Evolutionary conservation across 2,113 vertebrate genomes (phyloP).

Genomic region (Bombycilla garrulus): DNA sequence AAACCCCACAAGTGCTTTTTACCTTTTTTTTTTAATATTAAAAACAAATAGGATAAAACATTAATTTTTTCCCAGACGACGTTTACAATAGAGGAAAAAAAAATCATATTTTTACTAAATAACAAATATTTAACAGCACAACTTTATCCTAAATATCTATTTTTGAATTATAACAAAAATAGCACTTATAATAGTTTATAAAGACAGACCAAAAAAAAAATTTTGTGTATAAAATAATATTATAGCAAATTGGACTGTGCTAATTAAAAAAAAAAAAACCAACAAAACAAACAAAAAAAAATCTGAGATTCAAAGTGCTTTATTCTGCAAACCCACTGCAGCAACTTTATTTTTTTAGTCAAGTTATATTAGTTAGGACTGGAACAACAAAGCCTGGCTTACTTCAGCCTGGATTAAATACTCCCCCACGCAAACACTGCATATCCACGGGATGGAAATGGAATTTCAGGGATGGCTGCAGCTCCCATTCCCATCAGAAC

Average conservation of each 20-base stretch:
- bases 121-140: slow-evolving; percentile 98
- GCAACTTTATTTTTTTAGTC: slow-evolving; percentile 64
- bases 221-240: slow-evolving; percentile 80
- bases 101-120: slow-evolving; percentile 94
- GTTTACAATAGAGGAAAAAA: slow-evolving; percentile 87
- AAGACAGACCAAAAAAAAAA: slow-evolving; percentile 72
- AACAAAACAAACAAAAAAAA: slow-evolving; percentile 50
- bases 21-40: slow-evolving; percentile 81
- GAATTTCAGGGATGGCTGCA: slow-evolving; percentile 28
- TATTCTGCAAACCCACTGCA: slow-evolving; percentile 78
- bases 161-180: slow-evolving; percentile 99
- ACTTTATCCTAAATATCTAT: slow-evolving; percentile 97
- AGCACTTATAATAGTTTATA: slow-evolving; percentile 94
- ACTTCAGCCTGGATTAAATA: slow-evolving; percentile 52
- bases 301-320: slow-evolving; percentile 81
- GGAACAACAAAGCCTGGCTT: slow-evolving; percentile 48
- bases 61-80: slow-evolving; percentile 86
- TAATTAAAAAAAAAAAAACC: slow-evolving; percentile 37
- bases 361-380: slow-evolving; percentile 77
- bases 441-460: not conserved
- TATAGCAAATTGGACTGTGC: slow-evolving; percentile 68
- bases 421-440: slow-evolving; percentile 3
- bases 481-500: not conserved
- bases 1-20: slow-evolving; percentile 86
- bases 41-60: slow-evolving; percentile 90